Percentiles rank a stretch among this genome's conserved stretches.
Conservation (phyloP, 2,113 vertebrate genomes). For the Gila orcuttii region DNA sequence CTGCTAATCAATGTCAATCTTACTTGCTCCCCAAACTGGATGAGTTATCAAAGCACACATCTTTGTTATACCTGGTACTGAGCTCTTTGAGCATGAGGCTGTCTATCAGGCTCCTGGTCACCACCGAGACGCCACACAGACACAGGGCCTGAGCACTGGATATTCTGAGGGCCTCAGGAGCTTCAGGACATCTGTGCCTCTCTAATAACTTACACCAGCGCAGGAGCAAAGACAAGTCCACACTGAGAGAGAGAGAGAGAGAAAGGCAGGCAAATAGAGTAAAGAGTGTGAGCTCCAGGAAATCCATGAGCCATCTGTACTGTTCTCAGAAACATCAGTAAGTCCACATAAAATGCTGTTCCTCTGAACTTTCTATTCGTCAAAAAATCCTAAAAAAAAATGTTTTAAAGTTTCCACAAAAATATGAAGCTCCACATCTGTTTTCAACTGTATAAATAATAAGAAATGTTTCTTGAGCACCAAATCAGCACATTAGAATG, state of each 20-base stretch:
- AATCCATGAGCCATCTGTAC: not conserved
- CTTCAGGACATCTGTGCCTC: slow-evolving; percentile 60
- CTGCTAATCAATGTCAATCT: not conserved
- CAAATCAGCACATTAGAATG: no score
- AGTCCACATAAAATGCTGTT: not conserved
- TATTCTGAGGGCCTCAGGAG: slow-evolving; percentile 76
- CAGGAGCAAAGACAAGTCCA: slow-evolving; percentile 47
- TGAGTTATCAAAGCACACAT: not conserved
- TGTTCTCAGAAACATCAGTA: not conserved
- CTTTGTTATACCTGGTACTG: slow-evolving; percentile 73
- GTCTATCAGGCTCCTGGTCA: slow-evolving; percentile 55
- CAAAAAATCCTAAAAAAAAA: no score
- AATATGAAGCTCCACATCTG: no score
- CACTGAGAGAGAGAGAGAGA: slow-evolving; percentile 59
- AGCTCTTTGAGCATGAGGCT: slow-evolving; percentile 29
- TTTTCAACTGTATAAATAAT: no score
- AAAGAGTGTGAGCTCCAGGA: not conserved
- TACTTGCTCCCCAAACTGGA: not conserved
- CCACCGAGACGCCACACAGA: slow-evolving; percentile 63
- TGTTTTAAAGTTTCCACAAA: no score
- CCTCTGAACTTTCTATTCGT: no score
- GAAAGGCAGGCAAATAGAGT: slow-evolving; percentile 1
- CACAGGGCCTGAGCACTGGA: slow-evolving; percentile 77
- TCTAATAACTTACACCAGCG: slow-evolving; percentile 78
- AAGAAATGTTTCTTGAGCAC: no score